Conservation (phyloP, 2,888 invertebrate species). For the Melikaiella ostensackeni region DNA sequence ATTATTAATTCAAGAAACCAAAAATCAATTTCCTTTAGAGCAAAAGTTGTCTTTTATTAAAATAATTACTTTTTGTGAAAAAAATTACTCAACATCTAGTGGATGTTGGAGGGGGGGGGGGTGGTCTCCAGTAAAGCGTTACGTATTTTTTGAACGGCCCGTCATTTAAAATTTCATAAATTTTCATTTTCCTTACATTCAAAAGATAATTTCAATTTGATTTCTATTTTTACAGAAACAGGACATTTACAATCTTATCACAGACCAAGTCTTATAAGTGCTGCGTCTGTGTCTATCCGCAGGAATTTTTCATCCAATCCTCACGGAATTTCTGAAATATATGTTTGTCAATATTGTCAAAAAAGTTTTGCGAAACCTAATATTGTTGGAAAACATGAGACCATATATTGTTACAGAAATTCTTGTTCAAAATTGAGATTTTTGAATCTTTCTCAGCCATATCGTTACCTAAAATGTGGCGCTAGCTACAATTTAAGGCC, state of each 20-base stretch:
- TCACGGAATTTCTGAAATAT: neutral
- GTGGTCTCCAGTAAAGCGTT: too few relatives aligned
- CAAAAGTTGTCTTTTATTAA: too few relatives aligned
- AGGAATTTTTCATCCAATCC: neutral
- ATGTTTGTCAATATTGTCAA: neutral
- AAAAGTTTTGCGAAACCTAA: neutral
- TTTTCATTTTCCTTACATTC: too few relatives aligned
- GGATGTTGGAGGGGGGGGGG: too few relatives aligned
- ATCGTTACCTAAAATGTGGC: neutral
- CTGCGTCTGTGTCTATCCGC: neutral
- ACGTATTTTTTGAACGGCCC: too few relatives aligned
- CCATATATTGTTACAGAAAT: neutral
- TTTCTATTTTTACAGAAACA: neutral
- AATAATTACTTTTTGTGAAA: too few relatives aligned
- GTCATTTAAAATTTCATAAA: neutral
- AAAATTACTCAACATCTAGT: too few relatives aligned
- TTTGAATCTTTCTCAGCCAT: neutral
- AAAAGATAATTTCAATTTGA: neutral
- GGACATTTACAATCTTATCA: neutral
- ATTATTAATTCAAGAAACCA: too few relatives aligned
- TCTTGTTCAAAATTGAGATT: neutral
- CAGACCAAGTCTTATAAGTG: neutral
- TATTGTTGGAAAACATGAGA: neutral
- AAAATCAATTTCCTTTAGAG: too few relatives aligned
- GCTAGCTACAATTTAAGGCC: neutral